Percentiles rank a stretch among this genome's conserved stretches.
These are phyloP conservation scores for Petrolisthes manimaculis DNA, from an alignment of 2,888 invertebrate species.

Conservation along the genomic window DNA sequence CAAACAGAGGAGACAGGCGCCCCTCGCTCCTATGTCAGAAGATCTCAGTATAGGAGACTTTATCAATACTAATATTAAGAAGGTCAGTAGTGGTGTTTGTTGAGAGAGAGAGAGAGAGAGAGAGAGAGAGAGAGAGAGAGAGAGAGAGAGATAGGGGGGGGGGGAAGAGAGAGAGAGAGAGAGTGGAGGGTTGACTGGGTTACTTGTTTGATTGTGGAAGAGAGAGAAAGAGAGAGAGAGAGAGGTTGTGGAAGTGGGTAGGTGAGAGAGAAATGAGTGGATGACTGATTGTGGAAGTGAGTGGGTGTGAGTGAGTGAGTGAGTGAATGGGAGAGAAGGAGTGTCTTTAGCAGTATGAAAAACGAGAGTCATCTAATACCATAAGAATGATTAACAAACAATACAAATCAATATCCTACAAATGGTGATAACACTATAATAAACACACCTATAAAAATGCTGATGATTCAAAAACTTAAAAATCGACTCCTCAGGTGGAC, in stretches of 20 bases:
- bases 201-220: not conserved
- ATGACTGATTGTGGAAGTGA: not conserved
- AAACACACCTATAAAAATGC: not conserved
- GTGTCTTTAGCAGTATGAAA: too few relatives aligned
- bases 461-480: too few relatives aligned
- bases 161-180: not conserved
- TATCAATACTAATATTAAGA: slow-evolving; percentile 58
- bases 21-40: slow-evolving; percentile 58
- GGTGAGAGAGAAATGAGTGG: not conserved
- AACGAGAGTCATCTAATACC: too few relatives aligned
- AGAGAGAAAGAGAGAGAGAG: not conserved
- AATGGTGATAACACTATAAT: not conserved
- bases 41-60: slow-evolving; percentile 62
- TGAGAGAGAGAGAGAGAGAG: too few relatives aligned
- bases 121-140: slow-evolving; percentile 1
- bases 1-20: slow-evolving; percentile 36
- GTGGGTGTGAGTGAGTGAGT: not conserved
- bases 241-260: not conserved
- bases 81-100: slow-evolving; percentile 44
- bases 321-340: not conserved
- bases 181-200: not conserved
- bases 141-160: slow-evolving; percentile 10
- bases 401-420: not conserved
- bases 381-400: not conserved
- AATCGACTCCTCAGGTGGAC: slow-evolving; percentile 42